Evolutionary conservation across 1,140 invertebrate species (phyloP), one percentile per base, ranked within the genome.

Genomic region (Cheumatopsyche charites): DNA sequence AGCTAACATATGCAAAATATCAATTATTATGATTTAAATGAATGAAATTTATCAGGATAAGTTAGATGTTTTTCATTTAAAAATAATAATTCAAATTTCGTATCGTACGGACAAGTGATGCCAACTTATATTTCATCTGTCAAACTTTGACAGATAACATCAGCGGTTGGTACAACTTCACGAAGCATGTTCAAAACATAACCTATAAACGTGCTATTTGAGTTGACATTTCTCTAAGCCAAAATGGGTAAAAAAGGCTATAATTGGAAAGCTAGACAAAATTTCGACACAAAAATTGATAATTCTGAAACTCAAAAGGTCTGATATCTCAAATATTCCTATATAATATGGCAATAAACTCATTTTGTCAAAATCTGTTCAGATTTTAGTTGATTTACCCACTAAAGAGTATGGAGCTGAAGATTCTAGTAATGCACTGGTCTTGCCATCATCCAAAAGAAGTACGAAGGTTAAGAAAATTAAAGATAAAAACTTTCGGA

Each of bases 361-460:
- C 13, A 49, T 49, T 21, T 49, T n/a, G 52, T 36, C 6, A 72
- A 6, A 62, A 43, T 72, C 72, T 75, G 82, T 83, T 76, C 77
- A 92, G 90, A 89, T 92, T 29, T 77, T 86, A 80, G 71, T 92
- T 65, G 88, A 92, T 73, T 84, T 92, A 69, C 76, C 82, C 17
- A 77, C 81, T 47, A 84, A 87, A 73, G 83, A 87, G 61, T 82
- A 84, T 79, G 86, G 88, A 1, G 76, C 80, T 67, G 83, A 90
- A 78, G 93, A 94, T 80, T 84, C 87, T 13, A 90, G 88, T 70
- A 97, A 97, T 84, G 82, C 89, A 11, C 80, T 97, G 62, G 91
- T 92, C 29, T 79, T 97, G 45, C 94, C 94, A 1, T 91, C 90
- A 12, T 87, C 91, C 76, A 97, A 97, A 79, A 86, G 92, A 58